Evolutionary conservation across 2,888 invertebrate species (phyloP), one percentile per base, ranked within the genome.

Genomic region (Nymphalis polychloros): DNA sequence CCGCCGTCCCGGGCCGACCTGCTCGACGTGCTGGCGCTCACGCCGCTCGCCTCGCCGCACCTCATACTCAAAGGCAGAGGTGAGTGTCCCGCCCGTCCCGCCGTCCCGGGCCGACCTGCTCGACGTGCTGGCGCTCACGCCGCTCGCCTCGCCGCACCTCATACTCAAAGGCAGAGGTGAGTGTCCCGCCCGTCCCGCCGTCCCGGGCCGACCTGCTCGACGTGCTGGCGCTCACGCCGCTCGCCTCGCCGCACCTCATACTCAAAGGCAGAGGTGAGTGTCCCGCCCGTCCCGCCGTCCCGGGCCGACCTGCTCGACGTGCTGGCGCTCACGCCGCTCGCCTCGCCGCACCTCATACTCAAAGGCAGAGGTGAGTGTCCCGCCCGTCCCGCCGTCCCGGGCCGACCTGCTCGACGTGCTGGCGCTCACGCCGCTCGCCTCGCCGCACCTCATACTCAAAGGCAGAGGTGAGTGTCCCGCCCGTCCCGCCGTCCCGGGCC

Each of bases 371-470:
- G 88, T 86, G 8, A 35, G 77, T 75, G 75, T 72, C 5, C 2
- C 13, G 73, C 97, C 97, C 2, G 98, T 97, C 27, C 52, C 27
- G 27, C 92, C 98, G 67, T 97, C 98, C 27, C 0, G 98, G 97
- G 97, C 98, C 75, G 98, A 98, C 85, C 95, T 98, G 59, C 92
- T 98, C 68, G 97, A 98, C 84, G 97, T 98, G 72, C 93, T 98
- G 75, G 95, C 96, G 75, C 93, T 97, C 71, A 97, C 97, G 20
- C 95, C 96, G 66, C 94, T 98, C 77, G 95, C 96, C 72, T 97
- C 97, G 81, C 96, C 96, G 47, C 95, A 97, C 68, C 93, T 98
- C 77, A 93, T 96, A 70, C 95, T 96, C 72, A 98, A 98, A 88
- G 97, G 97, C 73, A 94, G 95, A 88, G 87, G 88, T 86, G 7